Evolutionary conservation across 2,888 invertebrate species (phyloP).

Genomic region (Branchellion lobata): DNA sequence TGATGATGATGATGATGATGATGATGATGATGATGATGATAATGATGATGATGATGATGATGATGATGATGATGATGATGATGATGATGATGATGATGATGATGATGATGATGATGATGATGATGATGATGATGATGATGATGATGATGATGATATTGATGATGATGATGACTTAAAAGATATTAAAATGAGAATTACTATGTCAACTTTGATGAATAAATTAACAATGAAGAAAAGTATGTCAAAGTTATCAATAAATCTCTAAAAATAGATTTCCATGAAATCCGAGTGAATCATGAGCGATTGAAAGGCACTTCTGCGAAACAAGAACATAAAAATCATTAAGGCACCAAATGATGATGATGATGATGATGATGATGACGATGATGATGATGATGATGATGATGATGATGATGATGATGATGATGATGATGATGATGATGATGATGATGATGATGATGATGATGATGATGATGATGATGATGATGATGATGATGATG

Average conservation of each 20-base stretch:
- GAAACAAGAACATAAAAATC: neutral
- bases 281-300: too few species aligned
- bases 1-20: slow-evolving; percentile 25
- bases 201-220: too few species aligned
- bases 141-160: slow-evolving; percentile 19
- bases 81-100: slow-evolving; percentile 25
- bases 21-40: slow-evolving; percentile 44
- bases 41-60: slow-evolving; percentile 35
- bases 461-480: neutral
- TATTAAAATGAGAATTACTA: neutral
- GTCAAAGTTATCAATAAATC: neutral
- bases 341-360: neutral
- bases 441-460: too few species aligned
- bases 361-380: neutral
- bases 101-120: slow-evolving; percentile 40
- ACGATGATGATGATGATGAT: slow-evolving; percentile 25
- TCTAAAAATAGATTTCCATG: too few species aligned
- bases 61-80: slow-evolving; percentile 16
- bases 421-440: neutral
- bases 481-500: neutral
- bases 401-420: neutral
- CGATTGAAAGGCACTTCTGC: too few species aligned
- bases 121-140: slow-evolving; percentile 34
- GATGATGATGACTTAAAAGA: too few species aligned
- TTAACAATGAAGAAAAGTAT: neutral